Evolutionary conservation across 1,140 invertebrate genomes (phyloP), one percentile per base, ranked within the genome.

Genomic region (Myzus persicae): DNA sequence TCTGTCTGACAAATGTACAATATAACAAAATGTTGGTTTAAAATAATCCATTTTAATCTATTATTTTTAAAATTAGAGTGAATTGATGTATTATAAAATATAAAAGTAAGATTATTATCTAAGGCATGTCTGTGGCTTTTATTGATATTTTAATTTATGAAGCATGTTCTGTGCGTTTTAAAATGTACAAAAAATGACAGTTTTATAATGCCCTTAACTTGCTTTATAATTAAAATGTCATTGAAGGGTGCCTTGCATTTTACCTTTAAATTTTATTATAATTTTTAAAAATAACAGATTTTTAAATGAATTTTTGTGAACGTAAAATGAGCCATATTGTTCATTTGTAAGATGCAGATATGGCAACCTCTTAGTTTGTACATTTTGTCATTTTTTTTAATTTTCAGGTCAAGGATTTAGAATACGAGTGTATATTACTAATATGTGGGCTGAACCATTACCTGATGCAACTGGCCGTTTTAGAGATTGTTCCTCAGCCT

Each of bases 381-480:
- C 14, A 48, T 36, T 81, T 87, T 46, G 22, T 81, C 22, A 82
- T 38, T 8, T 26, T 9, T 36, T 31, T 38, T 81, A 5, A 31
- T n/a, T 42, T 93, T 84, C 40, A 93, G 91, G 44, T 26, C 81
- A 84, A 51, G 7, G 2, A 26, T n/a, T n/a, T 1, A 44, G 91
- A 93, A 22, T 51, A 48, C 8, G 26, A 51, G 46, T 93, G 8
- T 93, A 93, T 85, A 5, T 11, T 4, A 36, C 85, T 1, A n/a
- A 85, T 85, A 5, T 42, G 1, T 93, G 91, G 91, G 44, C 91
- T 85, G 14, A 54, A 42, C 91, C 91, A 85, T 85, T 93, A n/a
- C 91, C 91, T 54, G 91, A 93, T 84, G 22, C n/a, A 44, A 93
- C 36, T 85, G 91, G 91, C 9, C 76, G 91, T 24, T 93, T 42